Conservation (phyloP, 2,113 vertebrate genomes). For the Paratilapia polleni region DNA sequence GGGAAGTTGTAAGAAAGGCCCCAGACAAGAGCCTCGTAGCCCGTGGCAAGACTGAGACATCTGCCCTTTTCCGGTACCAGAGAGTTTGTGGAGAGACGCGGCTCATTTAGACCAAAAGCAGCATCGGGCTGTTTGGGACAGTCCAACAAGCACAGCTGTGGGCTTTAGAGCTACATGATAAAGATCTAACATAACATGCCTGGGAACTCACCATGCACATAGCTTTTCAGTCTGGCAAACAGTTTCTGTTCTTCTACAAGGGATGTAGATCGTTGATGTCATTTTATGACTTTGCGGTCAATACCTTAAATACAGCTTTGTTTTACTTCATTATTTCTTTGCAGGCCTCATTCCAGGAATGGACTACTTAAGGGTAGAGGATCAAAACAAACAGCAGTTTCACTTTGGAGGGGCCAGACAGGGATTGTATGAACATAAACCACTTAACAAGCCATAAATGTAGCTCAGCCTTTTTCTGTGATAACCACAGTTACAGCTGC, state of each 20-base stretch:
- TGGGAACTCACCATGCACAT: constrained; percentile 25
- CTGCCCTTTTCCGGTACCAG: constrained; percentile 67
- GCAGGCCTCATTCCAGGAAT: constrained; percentile 27
- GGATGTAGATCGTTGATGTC: neutral
- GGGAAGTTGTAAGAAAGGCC: constrained; percentile 67
- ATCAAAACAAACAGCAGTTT: constrained; percentile 29
- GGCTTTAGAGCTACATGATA: constrained; percentile 45
- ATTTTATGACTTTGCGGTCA: constrained; percentile 23
- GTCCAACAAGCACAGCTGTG: constrained; percentile 59
- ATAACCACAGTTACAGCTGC: constrained; percentile 8
- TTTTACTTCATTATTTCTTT: constrained; percentile 19
- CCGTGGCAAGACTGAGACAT: constrained; percentile 68
- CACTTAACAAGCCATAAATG: neutral
- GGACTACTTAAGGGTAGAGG: constrained; percentile 1
- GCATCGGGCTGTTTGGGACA: constrained; percentile 24
- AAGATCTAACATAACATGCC: constrained; percentile 58
- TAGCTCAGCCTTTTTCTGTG: neutral
- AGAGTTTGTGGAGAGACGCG: constrained; percentile 29
- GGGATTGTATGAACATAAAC: neutral
- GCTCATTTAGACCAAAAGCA: constrained; percentile 24
- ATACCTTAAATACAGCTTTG: constrained; percentile 11
- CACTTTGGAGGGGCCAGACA: neutral
- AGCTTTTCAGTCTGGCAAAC: constrained; percentile 16
- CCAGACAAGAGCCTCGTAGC: constrained; percentile 59
- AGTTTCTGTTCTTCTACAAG: neutral